Base-by-base conservation (phyloP, 2,113 vertebrate species). In the Lates calcarifer region DNA sequence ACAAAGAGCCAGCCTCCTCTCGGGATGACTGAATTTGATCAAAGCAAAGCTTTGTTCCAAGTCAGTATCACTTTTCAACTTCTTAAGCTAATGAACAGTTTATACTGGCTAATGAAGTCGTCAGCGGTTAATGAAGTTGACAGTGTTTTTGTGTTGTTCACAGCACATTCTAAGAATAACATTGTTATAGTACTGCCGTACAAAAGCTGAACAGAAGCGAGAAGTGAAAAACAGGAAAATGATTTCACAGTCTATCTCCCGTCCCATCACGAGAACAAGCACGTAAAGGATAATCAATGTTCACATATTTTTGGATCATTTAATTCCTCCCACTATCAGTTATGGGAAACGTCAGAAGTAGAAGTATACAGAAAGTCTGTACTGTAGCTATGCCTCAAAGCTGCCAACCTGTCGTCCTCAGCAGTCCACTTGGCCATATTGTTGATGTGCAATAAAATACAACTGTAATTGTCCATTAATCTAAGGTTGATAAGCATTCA, bases 391-490 rank as follows among this genome's bases (percentile, higher is more conserved):
- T 45, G 61, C 60, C 70, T 77, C 33, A 0, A 12, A 71, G 62
- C 74, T 37, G 77, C 62, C 80, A 66, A 12, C 55, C 79, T 9
- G 63, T 58, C 72, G 6, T 53, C 77, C 66, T 77, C 81, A 82
- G 74, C 79, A 57, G 81, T 66, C 79, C 70, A 68, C 66, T 71
- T 53, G 60, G 78, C 88, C 84, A 90, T 91, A 85, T 82, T 89
- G 91, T 88, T 79, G 71, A 87, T 88, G 85, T 89, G 91, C 87
- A 87, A 88, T 94, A 92, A 93, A 94, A 80, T 82, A 61, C 63
- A 62, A 39, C 76, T 70, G 51, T 89, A 92, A 94, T 92, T 86
- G 85, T 91, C 90, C 86, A 93, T 95, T 93, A 95, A 93, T 94
- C 90, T 89, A 68, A 84, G 55, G 71, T 81, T 90, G 87, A 88